Conservation (phyloP, 2,113 vertebrate species). For the Cnemophilus loriae region DNA sequence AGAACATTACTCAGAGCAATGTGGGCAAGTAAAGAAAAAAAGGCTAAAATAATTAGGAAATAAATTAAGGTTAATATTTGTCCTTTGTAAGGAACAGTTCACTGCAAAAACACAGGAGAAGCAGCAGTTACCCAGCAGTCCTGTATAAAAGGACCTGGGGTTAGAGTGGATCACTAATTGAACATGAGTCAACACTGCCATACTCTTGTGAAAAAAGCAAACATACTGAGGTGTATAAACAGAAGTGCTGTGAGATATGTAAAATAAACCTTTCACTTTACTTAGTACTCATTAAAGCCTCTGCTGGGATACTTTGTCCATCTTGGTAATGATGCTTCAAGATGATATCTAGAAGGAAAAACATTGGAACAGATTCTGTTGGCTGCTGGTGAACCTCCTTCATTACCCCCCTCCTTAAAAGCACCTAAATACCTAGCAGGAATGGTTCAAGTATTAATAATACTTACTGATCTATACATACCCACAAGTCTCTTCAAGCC, state of each 20-base stretch:
- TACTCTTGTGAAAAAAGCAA: slow-evolving; percentile 52
- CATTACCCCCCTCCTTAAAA: background rate
- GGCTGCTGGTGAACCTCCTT: background rate
- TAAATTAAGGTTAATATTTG: background rate
- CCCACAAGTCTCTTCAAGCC: background rate
- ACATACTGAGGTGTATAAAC: background rate
- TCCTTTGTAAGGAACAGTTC: background rate
- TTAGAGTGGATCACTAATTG: background rate
- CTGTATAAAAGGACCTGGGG: background rate
- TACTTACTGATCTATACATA: background rate
- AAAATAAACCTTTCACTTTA: background rate
- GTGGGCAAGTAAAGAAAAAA: background rate
- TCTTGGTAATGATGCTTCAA: background rate
- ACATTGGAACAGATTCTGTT: background rate
- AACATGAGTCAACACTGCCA: slow-evolving; percentile 14
- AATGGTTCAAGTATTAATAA: background rate
- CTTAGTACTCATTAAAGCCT: background rate
- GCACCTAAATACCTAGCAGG: background rate
- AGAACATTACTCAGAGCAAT: background rate
- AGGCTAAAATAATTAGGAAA: background rate
- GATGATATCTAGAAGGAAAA: background rate
- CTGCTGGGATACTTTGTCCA: background rate
- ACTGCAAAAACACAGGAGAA: background rate
- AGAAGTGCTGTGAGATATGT: background rate
- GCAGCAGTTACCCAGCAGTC: background rate